Conservation (phyloP, 92 coral and sea anemone genomes). For the Ricordea florida region DNA sequence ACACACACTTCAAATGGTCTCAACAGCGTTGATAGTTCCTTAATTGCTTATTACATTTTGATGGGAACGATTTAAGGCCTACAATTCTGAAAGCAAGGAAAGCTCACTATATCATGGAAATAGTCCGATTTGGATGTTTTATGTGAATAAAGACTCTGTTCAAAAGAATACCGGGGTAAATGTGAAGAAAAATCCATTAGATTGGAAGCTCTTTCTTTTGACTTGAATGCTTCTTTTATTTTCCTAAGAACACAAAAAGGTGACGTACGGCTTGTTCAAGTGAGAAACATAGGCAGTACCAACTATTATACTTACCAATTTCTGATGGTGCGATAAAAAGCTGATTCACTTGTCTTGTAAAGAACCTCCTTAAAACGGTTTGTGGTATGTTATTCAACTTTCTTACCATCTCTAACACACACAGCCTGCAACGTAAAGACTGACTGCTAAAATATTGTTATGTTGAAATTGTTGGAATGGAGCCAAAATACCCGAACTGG, state of each 20-base stretch:
- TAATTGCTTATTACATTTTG: no score
- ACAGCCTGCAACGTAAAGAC: slow-evolving; percentile 15
- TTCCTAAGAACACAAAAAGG: neutral
- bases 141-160: no score
- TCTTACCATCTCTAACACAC: slow-evolving; percentile 60
- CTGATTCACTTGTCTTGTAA: slow-evolving; percentile 39
- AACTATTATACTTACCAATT: neutral
- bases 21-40: no score
- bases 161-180: no score
- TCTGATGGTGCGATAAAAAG: neutral
- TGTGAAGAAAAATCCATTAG: no score
- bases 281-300: neutral
- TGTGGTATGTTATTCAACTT: slow-evolving; percentile 36
- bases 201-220: no score
- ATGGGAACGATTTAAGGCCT: no score
- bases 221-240: no score
- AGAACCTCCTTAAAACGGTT: slow-evolving; percentile 33
- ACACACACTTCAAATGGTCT: no score
- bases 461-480: neutral
- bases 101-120: no score
- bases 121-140: no score
- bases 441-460: neutral
- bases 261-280: neutral
- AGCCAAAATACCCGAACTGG: neutral
- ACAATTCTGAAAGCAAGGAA: no score